phyloP scores from a whole-genome alignment of 2,113 vertebrate species.

The Maylandia zebra region DNA sequence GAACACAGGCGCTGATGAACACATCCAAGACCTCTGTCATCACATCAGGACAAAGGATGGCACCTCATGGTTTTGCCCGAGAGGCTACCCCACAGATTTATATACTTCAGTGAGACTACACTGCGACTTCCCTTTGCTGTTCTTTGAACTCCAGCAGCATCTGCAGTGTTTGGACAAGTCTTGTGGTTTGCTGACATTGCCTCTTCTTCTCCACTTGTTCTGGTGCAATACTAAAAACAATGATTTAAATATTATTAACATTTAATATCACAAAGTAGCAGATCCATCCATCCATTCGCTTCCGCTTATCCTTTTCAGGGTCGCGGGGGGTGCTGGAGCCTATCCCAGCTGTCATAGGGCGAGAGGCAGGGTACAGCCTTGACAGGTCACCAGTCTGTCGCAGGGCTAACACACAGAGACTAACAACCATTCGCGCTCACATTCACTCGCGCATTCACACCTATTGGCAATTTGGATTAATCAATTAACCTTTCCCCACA shows the following conservation, averaged over 20 bases:
- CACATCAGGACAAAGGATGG: not conserved
- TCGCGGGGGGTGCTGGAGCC: not conserved
- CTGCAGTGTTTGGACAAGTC: not conserved
- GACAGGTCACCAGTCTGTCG: not conserved
- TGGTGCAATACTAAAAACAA: not conserved
- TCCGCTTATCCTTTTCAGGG: not conserved
- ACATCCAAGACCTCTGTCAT: slow-evolving; percentile 35
- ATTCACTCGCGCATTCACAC: not conserved
- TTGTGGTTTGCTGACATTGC: not conserved
- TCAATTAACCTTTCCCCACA: not conserved
- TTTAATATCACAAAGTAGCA: not conserved
- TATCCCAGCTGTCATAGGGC: not conserved
- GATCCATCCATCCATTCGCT: not conserved
- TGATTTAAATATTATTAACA: not conserved
- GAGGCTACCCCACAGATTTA: not conserved
- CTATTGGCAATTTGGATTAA: not conserved
- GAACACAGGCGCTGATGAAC: slow-evolving; percentile 47
- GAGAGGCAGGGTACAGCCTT: not conserved
- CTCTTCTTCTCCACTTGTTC: not conserved
- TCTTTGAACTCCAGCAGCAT: not conserved
- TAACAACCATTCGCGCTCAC: not conserved
- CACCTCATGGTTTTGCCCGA: slow-evolving; percentile 1
- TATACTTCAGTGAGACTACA: not conserved
- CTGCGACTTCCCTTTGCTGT: not conserved
- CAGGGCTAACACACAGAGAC: not conserved